These are phyloP conservation scores for Thera obeliscata DNA, from an alignment of 2,888 invertebrate genomes.

Conservation along the genomic window DNA sequence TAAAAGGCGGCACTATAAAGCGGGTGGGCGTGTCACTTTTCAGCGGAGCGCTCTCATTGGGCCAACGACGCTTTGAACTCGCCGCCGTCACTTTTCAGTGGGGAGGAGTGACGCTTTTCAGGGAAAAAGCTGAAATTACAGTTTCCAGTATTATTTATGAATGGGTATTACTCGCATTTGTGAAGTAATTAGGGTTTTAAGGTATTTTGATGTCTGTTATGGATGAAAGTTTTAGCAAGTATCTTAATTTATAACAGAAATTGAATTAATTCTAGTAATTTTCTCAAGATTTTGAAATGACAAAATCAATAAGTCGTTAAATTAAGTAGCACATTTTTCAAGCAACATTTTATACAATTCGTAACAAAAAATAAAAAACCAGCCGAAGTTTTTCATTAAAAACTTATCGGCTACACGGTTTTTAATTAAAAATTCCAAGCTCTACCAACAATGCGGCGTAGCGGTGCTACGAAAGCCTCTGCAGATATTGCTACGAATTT, in stretches of 20 bases:
- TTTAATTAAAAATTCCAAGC: conserved; percentile 22
- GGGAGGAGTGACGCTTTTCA: conserved; percentile 72
- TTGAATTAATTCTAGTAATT: neutral
- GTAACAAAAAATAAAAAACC: conserved; percentile 2
- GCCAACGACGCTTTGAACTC: conserved; percentile 55
- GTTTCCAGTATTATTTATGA: conserved; percentile 53
- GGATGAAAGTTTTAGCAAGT: neutral
- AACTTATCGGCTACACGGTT: neutral
- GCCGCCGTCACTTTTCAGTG: conserved; percentile 69
- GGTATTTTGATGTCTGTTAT: neutral
- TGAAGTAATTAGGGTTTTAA: conserved; percentile 36
- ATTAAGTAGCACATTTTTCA: no score
- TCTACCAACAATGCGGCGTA: conserved; percentile 8
- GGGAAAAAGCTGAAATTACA: conserved; percentile 54
- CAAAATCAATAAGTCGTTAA: no score
- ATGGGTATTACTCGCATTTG: conserved; percentile 38
- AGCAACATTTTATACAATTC: neutral
- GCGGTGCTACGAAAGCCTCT: conserved; percentile 16
- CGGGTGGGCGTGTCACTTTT: conserved; percentile 81
- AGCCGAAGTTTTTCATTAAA: conserved; percentile 18
- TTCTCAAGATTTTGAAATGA: neutral
- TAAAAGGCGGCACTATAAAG: conserved; percentile 73
- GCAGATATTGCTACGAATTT: conserved; percentile 14
- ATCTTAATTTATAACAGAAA: neutral
- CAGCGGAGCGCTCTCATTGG: conserved; percentile 71